Conservation (phyloP, 2,888 invertebrate species). For the Anarsia innoxiella region DNA sequence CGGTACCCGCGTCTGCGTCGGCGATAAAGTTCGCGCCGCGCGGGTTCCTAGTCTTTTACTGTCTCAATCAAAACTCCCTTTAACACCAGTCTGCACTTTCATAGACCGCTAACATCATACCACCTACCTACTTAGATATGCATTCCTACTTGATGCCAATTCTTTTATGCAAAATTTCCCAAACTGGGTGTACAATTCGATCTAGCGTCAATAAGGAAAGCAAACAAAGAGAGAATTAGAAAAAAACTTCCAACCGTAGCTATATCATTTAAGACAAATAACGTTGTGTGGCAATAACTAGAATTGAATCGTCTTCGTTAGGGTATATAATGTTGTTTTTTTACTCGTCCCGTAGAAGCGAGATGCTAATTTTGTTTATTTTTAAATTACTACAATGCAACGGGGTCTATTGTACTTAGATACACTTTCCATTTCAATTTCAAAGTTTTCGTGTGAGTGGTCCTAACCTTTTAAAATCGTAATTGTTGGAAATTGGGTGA, state of each 20-base stretch:
- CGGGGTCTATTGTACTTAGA: no score
- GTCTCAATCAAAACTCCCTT: conserved; percentile 32
- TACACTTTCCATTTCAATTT: conserved; percentile 14
- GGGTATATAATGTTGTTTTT: background rate
- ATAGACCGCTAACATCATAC: no score
- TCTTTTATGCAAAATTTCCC: no score
- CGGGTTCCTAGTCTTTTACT: conserved; percentile 40
- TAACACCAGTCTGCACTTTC: conserved; percentile 43
- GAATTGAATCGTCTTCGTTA: conserved; percentile 21
- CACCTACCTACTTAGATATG: no score
- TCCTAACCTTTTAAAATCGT: conserved; percentile 25
- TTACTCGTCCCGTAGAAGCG: no score
- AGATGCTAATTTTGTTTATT: no score
- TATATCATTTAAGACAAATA: conserved; percentile 30
- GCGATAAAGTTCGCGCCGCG: conserved; percentile 23
- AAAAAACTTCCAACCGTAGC: conserved; percentile 18
- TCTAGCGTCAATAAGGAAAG: no score
- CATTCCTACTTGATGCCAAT: no score
- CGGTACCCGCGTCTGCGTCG: conserved; percentile 27
- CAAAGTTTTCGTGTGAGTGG: conserved; percentile 13
- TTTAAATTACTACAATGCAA: no score
- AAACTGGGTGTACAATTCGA: no score
- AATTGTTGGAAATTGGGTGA: conserved; percentile 42
- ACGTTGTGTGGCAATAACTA: conserved; percentile 40
- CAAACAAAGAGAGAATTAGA: conserved; percentile 4